Percentiles rank a stretch among this genome's conserved stretches.
Evolutionary conservation across 2,797 vertebrate species (phyloP).

Genomic region (Sciaenops ocellatus): DNA sequence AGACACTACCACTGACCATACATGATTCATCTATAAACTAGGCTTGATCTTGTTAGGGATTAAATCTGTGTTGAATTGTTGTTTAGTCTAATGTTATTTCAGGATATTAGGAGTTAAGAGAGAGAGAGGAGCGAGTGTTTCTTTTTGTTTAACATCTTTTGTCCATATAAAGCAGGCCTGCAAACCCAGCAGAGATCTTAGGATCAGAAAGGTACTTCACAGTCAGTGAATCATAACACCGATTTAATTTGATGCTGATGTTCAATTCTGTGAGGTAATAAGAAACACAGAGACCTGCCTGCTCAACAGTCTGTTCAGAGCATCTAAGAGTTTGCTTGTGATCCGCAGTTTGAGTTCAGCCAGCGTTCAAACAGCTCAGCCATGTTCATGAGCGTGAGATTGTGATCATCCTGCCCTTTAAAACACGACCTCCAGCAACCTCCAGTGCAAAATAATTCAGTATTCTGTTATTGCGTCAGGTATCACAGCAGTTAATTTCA

Average conservation of each 20-base stretch:
- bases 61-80: not conserved
- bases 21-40: too few relatives aligned
- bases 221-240: not conserved
- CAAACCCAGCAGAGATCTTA: constrained; percentile 6
- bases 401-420: constrained; percentile 1
- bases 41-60: too few relatives aligned
- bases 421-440: not conserved
- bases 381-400: constrained; percentile 8
- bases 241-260: not conserved
- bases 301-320: not conserved
- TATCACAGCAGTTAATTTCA: constrained; percentile 5
- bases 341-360: constrained; percentile 38
- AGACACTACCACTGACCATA: too few relatives aligned
- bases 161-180: not conserved
- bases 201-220: not conserved
- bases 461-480: not conserved
- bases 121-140: not conserved
- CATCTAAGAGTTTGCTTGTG: constrained; percentile 34
- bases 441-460: not conserved
- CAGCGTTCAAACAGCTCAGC: constrained; percentile 41
- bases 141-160: not conserved
- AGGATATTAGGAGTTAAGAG: not conserved
- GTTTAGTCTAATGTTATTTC: not conserved
- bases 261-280: constrained; percentile 26
- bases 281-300: not conserved